Evolutionary conservation across 2,888 invertebrate species (phyloP), one percentile per base, ranked within the genome.

Genomic region (Tetrapedia diversipes): DNA sequence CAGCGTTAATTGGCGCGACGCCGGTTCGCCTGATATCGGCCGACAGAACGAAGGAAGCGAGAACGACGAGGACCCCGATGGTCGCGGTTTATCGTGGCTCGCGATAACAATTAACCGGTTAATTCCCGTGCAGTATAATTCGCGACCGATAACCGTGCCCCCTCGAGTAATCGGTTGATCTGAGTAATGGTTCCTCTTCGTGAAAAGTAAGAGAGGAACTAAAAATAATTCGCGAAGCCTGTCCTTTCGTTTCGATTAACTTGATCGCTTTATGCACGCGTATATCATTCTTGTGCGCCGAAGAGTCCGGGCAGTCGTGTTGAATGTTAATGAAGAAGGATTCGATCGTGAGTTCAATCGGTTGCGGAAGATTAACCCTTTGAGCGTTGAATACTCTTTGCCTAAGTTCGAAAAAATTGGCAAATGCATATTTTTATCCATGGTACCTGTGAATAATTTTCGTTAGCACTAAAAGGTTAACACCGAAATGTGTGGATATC

Each of bases 71-170:
- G 24, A n/a, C 39, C 3, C 24, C 19, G 22, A 49, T 10, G n/a
- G 57, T 41, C 53, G 19, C 3, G 22, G 51, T 16, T 51, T 74
- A 70, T 70, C 73, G 70, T 8, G n/a, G n/a, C 11, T 14, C 24
- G 39, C 57, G 70, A 73, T 64, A 74, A 79, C 73, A 68, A 81
- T 80, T 77, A 68, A 66, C 59, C 67, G 56, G 56, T 73, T 73
- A 70, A 80, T 77, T 80, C 49, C 32, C 32, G 57, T 49, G 19
- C 47, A 41, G 14, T 53, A 43, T 66, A 56, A 70, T 45, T 27
- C 45, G 34, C 65, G 43, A 16, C 49, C 49, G 39, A 37, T 56
- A 37, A 56, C 49, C 16, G 24, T 24, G 57, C 34, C 41, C 24
- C 16, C 47, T 10, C 8, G 32, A 24, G 14, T 56, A 29, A 65